Evolutionary conservation across 2,797 vertebrate species (phyloP).

Genomic region (Hozukius guyotensis): DNA sequence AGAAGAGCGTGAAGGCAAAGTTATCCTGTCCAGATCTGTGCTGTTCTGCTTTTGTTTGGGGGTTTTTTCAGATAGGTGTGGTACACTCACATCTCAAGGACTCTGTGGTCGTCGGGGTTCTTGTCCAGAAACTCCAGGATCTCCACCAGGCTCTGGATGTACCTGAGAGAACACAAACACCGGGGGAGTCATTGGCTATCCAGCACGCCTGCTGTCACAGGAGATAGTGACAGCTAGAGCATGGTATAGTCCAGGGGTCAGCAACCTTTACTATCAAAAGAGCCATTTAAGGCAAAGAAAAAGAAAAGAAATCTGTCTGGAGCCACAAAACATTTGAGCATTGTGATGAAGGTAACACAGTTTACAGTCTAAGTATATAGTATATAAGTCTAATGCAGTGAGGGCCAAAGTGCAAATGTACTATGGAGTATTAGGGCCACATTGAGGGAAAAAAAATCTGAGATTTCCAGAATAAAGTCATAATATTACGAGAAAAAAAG

Average conservation of each 20-base stretch:
- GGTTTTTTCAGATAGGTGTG: not conserved
- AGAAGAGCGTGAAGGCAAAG: not conserved
- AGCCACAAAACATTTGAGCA: too few species aligned
- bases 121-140: constrained; percentile 89
- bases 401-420: too few species aligned
- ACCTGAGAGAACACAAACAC: constrained; percentile 76
- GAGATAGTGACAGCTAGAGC: not conserved
- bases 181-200: not conserved
- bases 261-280: too few species aligned
- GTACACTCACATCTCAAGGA: constrained; percentile 85
- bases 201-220: not conserved
- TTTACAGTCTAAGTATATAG: too few species aligned
- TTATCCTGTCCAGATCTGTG: not conserved
- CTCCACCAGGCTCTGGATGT: constrained; percentile 90
- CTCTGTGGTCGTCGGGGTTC: constrained; percentile 85
- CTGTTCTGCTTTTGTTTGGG: not conserved
- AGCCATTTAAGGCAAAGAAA: too few species aligned
- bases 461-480: too few species aligned
- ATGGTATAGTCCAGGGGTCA: not conserved
- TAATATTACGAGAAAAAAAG: too few species aligned
- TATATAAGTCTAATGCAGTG: too few species aligned
- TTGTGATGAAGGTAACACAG: too few species aligned
- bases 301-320: too few species aligned
- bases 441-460: too few species aligned
- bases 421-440: too few species aligned